Evolutionary conservation across 2,113 vertebrate genomes (phyloP), one percentile per base, ranked within the genome.

Genomic region (Python bivittatus): DNA sequence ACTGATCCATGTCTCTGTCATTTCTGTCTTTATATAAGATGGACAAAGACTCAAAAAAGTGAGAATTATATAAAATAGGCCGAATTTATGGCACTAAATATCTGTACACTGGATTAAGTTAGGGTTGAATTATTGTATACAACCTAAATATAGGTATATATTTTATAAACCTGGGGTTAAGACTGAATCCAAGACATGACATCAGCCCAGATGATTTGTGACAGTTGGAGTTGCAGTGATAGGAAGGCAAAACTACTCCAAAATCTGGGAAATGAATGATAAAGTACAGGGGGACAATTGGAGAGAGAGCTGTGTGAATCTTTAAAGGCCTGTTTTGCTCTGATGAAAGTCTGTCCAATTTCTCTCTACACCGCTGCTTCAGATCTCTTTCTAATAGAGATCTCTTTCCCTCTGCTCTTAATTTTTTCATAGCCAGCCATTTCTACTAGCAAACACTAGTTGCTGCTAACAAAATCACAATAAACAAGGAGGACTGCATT

Each of bases 1-100:
- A 6, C 10, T 4, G 20, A 54, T 27, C 17, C 0, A 23, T 0
- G 17, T 27, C 0, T 4, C 10, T 44, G 3, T 33, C 1, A 4
- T 48, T 56, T 29, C 6, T 1, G 3, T 22, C n/a, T n/a, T 33
- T 29, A n/a, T 6, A 29, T 48, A 86, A 29, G 13, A 86, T 29
- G 11, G 22, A 57, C 3, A 57, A 56, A 56, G 64, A 68, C 64
- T 68, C 64, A 15, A 90, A 83, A 54, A 12, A 38, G 8, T 53
- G 13, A 33, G 68, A 72, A 33, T 33, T 33, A 20, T 72, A 13
- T 33, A 13, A 72, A 72, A 20, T 7, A 33, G 13, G n/a, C 1
- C 17, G 68, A 72, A n/a, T 4, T 89, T 23, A 64, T 25, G 44
- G 48, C 25, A 89, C 44, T 64, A 61, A 48, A 89, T 72, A 68